Base-by-base conservation (phyloP, 2,888 invertebrate genomes). In the Branchellion lobata region DNA sequence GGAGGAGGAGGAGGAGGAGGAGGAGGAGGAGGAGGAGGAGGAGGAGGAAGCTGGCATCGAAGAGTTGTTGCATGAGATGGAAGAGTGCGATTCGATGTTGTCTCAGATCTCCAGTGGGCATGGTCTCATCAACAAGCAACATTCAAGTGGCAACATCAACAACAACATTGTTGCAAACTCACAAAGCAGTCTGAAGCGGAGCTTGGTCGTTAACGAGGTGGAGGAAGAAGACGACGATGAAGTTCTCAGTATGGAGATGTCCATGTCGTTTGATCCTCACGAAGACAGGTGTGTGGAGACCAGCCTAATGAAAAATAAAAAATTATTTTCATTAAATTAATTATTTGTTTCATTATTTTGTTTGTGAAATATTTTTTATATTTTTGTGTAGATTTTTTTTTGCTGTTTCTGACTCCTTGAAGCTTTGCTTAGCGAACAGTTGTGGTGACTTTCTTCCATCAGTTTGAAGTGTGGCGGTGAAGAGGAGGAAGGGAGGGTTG, bases 231-330 rank as follows among this genome's bases (percentile, higher is more conserved):
- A 78, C 24, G 65, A 80, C 71, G 78, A 78, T 40, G 74, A 29
- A 29, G 31, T 80, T 8, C 33, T 36, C 0, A 79, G 68, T 27
- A n/a, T 79, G 65, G 75, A 79, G 29, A 79, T 79, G 79, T 75
- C 75, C 36, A 74, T 74, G 31, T 65, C 34, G 18, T 68, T 79
- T 33, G 79, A 79, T 47, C 40, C 47, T 69, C 71, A 69, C n/a
- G 14, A 34, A 27, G 69, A 5, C 0, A 40, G 71, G 72, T 78
- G n/a, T n/a, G n/a, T n/a, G n/a, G n/a, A n/a, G n/a, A n/a, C n/a
- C n/a, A n/a, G n/a, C 18, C 5, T 29, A 33, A 18, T 36, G 24
- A 27, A 18, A 18, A 68, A 24, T 68, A 14, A 21, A 24, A n/a
- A n/a, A n/a, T n/a, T n/a, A n/a, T n/a, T n/a, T n/a, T n/a, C n/a